These are phyloP conservation scores for Gallinago undulata DNA, from an alignment of 2,113 vertebrate species.

Conservation along the genomic window DNA sequence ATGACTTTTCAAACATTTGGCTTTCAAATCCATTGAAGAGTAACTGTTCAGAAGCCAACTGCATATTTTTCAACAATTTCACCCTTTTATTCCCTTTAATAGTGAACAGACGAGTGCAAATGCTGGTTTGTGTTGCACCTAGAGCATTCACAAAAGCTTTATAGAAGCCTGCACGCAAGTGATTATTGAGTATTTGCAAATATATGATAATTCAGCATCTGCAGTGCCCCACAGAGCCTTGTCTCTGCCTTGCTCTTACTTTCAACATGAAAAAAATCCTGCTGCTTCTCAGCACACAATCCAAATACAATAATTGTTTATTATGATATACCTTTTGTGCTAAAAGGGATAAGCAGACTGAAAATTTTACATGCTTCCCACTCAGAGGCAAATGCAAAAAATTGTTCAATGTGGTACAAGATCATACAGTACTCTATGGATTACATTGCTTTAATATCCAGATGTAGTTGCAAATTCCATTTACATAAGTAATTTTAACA, in stretches of 20 bases:
- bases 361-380: constrained; percentile 15
- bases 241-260: neutral
- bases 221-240: constrained; percentile 18
- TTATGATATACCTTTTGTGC: constrained; percentile 11
- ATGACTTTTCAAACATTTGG: neutral
- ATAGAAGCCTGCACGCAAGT: neutral
- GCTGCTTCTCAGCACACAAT: constrained; percentile 50
- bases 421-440: neutral
- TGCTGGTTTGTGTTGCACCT: neutral
- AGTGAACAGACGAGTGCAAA: constrained; percentile 3
- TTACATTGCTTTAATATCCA: neutral
- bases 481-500: neutral
- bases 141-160: neutral
- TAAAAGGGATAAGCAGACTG: neutral
- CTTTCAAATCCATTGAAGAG: neutral
- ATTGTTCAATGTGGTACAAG: neutral
- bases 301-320: neutral
- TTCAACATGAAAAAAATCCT: constrained; percentile 39
- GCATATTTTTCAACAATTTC: neutral
- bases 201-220: constrained; percentile 28
- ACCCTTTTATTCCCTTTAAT: neutral
- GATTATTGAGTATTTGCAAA: constrained; percentile 48
- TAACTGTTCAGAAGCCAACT: neutral
- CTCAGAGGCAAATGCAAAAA: neutral
- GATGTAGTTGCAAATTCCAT: neutral